Evolutionary conservation across 2,797 vertebrate species (phyloP).

Genomic region (Alcedo atthis): DNA sequence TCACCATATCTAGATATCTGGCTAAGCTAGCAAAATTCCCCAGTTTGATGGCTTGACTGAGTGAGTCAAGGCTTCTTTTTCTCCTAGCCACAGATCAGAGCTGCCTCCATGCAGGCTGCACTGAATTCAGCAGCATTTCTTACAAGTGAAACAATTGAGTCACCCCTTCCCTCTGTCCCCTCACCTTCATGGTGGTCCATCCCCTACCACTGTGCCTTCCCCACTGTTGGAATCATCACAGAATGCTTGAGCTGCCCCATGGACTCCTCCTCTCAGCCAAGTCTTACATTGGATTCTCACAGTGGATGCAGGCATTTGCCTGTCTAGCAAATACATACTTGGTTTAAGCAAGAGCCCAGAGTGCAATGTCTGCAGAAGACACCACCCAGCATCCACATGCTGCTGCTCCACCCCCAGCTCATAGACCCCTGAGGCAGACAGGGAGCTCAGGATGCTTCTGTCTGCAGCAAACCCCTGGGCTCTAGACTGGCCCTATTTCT

Average conservation of each 20-base stretch:
- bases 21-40: background rate
- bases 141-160: background rate
- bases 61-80: background rate
- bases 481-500: background rate
- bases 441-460: background rate
- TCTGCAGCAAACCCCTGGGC: background rate
- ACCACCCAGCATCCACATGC: accelerated
- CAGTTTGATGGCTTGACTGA: background rate
- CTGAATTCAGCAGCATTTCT: background rate
- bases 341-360: background rate
- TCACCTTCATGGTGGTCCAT: background rate
- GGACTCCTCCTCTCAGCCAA: background rate
- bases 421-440: accelerated
- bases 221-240: background rate
- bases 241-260: background rate
- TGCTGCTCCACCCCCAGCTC: background rate
- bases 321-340: background rate
- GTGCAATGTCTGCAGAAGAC: background rate
- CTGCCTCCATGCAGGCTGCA: background rate
- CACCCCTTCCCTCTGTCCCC: background rate
- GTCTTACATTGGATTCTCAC: background rate
- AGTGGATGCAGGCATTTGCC: background rate
- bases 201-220: accelerated
- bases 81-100: background rate
- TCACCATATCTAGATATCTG: background rate